phyloP scores from a whole-genome alignment of 2,113 vertebrate genomes.

The Microcebus griseorufus region DNA sequence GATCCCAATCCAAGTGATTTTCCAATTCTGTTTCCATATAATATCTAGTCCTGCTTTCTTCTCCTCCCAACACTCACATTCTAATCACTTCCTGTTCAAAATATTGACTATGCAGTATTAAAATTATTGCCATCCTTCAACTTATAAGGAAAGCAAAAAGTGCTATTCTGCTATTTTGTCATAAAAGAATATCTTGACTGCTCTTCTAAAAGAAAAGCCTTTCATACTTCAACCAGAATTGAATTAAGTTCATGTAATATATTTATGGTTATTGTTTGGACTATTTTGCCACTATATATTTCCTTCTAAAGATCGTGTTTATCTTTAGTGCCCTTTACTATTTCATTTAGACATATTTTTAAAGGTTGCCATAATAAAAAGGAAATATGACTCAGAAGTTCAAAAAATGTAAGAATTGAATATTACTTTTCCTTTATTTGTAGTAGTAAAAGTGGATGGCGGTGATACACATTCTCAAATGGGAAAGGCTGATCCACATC shows the following conservation, averaged over 20 bases:
- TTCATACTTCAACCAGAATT: slow-evolving; percentile 60
- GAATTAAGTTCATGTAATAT: background rate
- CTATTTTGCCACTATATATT: slow-evolving; percentile 15
- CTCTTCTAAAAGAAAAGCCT: slow-evolving; percentile 4
- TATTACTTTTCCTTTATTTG: slow-evolving; percentile 1
- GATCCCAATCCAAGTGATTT: background rate
- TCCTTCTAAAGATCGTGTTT: slow-evolving; percentile 39
- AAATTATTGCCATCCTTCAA: slow-evolving; percentile 45
- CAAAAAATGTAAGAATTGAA: slow-evolving; percentile 50
- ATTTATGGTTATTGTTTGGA: background rate
- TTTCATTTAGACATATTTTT: slow-evolving; percentile 49
- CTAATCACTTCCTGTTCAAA: slow-evolving; percentile 16
- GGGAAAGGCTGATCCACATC: background rate
- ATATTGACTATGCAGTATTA: slow-evolving; percentile 37
- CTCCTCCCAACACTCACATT: background rate
- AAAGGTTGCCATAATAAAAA: slow-evolving; percentile 22
- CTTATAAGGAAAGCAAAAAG: background rate
- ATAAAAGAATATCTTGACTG: background rate
- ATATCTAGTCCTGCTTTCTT: background rate
- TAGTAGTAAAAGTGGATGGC: slow-evolving; percentile 34
- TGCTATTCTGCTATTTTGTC: slow-evolving; percentile 17
- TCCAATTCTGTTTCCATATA: background rate
- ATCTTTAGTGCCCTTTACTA: slow-evolving; percentile 11
- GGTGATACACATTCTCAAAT: slow-evolving; percentile 12
- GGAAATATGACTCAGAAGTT: slow-evolving; percentile 42